A percentile compares a stretch with the other conserved stretches of the same genome.
phyloP scores from a whole-genome alignment of 1,140 invertebrate species.

The Atta cephalotes region DNA sequence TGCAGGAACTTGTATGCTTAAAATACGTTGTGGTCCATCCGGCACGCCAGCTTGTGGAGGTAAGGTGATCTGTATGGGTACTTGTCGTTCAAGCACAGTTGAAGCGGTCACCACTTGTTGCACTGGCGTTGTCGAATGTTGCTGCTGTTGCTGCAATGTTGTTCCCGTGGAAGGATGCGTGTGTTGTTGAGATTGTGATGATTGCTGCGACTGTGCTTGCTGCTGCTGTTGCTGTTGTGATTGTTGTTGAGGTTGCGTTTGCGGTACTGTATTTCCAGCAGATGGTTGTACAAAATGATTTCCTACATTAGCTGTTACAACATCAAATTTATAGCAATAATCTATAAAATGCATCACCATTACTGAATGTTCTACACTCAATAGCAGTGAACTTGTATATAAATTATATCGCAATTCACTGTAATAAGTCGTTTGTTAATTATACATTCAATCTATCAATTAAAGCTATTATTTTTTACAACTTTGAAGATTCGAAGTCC shows the following conservation, averaged over 20 bases:
- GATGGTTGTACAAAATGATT: conserved; percentile 81
- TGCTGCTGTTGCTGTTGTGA: conserved; percentile 66
- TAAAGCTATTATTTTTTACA: too few relatives aligned
- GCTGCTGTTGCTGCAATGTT: conserved; percentile 77
- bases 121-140: conserved; percentile 79
- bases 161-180: conserved; percentile 74
- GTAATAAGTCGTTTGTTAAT: neutral
- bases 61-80: conserved; percentile 89
- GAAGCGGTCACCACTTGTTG: conserved; percentile 84
- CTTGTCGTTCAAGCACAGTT: conserved; percentile 83
- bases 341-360: neutral
- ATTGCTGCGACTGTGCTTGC: conserved; percentile 78
- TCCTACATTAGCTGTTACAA: conserved; percentile 75
- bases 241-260: conserved; percentile 73
- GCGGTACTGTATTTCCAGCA: conserved; percentile 72
- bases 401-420: neutral
- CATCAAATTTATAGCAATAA: neutral
- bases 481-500: too few relatives aligned
- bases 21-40: conserved; percentile 89
- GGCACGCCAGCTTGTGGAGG: conserved; percentile 90
- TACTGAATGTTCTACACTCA: neutral
- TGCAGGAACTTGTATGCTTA: conserved; percentile 94
- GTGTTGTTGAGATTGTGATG: conserved; percentile 79
- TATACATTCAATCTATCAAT: neutral
- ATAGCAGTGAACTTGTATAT: neutral